These are phyloP conservation scores for Drosophila kambysellisi DNA, from an alignment of 2,888 invertebrate species.

Conservation along the genomic window DNA sequence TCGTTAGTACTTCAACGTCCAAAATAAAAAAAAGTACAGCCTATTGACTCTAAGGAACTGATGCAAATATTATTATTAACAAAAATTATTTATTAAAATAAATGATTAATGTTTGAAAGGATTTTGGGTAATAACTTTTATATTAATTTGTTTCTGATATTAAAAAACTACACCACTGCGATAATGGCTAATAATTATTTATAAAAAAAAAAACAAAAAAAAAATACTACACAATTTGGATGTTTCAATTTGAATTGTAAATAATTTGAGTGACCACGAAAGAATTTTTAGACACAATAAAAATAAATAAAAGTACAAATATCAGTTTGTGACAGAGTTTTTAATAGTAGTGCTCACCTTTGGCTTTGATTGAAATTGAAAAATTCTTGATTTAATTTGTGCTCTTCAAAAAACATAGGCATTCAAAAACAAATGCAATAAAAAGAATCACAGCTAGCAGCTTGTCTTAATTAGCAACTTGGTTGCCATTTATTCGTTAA, in stretches of 20 bases:
- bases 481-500: conserved; percentile 29
- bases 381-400: background rate
- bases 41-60: background rate
- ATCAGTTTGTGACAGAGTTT: background rate
- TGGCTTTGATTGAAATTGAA: background rate
- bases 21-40: no score
- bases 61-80: background rate
- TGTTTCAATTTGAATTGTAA: no score
- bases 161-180: background rate
- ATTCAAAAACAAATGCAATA: conserved; percentile 13
- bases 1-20: no score
- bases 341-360: conserved; percentile 31
- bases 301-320: background rate
- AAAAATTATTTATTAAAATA: background rate
- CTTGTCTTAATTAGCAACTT: conserved; percentile 24
- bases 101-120: background rate
- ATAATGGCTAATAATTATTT: background rate
- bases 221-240: no score
- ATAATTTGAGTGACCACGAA: background rate
- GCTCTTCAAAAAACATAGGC: conserved; percentile 9
- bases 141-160: background rate
- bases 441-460: conserved; percentile 41
- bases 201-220: background rate
- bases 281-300: no score
- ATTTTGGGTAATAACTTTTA: background rate